Conservation (phyloP, 1,140 invertebrate genomes). For the Armadillidium nasatum region DNA sequence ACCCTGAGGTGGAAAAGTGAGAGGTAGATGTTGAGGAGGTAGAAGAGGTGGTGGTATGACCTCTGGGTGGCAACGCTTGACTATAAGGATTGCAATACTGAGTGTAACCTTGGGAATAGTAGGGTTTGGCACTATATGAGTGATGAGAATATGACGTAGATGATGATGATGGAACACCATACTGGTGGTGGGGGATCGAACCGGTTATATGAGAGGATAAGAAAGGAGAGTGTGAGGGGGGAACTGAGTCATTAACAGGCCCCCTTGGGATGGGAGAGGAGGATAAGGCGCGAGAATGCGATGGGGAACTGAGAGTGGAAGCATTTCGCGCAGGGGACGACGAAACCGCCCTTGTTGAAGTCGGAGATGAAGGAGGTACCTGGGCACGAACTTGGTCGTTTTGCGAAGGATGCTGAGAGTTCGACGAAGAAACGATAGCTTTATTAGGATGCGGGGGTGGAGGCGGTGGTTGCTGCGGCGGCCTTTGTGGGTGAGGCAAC, state of each 20-base stretch:
- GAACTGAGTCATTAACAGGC: slow-evolving; percentile 43
- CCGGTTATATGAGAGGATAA: slow-evolving; percentile 27
- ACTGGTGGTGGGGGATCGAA: slow-evolving; percentile 27
- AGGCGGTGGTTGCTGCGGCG: background rate
- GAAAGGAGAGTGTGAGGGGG: slow-evolving; percentile 31
- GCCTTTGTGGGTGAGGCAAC: slow-evolving; percentile 12
- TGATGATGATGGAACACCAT: slow-evolving; percentile 33
- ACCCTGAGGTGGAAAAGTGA: background rate
- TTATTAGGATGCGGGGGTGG: background rate
- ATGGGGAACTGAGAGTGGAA: slow-evolving; percentile 43
- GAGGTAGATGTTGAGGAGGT: background rate
- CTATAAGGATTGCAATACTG: slow-evolving; percentile 39
- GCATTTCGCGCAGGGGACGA: slow-evolving; percentile 14
- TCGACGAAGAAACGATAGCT: background rate
- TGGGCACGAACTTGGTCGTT: slow-evolving; percentile 44
- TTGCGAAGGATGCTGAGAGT: slow-evolving; percentile 27
- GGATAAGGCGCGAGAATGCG: slow-evolving; percentile 43
- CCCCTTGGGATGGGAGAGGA: slow-evolving; percentile 42
- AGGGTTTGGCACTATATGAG: slow-evolving; percentile 27
- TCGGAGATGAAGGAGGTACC: slow-evolving; percentile 42
- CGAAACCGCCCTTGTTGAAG: slow-evolving; percentile 9
- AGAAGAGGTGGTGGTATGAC: background rate
- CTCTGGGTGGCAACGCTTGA: slow-evolving; percentile 18
- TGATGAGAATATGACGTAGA: slow-evolving; percentile 32
- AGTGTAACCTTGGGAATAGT: slow-evolving; percentile 31